phyloP scores from a whole-genome alignment of 2,113 vertebrate species.

The Glaucidium brasilianum region DNA sequence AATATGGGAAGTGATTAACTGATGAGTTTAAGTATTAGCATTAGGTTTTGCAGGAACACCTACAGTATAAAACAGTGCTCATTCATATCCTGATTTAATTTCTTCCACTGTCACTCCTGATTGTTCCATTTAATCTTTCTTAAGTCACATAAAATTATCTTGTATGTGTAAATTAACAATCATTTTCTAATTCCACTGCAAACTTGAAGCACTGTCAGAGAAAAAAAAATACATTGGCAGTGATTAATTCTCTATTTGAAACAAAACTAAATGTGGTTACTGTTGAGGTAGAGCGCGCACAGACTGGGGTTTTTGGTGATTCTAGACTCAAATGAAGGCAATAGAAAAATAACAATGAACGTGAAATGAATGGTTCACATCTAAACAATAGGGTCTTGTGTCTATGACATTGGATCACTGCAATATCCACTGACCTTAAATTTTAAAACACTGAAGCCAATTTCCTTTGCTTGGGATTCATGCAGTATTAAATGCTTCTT shows the following conservation, averaged over 20 bases:
- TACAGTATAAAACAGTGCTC: slow-evolving; percentile 64
- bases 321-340: neutral
- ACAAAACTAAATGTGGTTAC: slow-evolving; percentile 42
- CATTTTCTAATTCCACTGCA: slow-evolving; percentile 56
- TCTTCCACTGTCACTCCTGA: slow-evolving; percentile 66
- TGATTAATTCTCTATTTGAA: slow-evolving; percentile 51
- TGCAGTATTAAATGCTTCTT: slow-evolving; percentile 54
- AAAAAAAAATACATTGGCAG: neutral
- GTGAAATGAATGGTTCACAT: slow-evolving; percentile 28
- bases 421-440: slow-evolving; percentile 36
- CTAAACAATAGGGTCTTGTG: neutral
- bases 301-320: neutral
- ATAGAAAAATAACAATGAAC: slow-evolving; percentile 34
- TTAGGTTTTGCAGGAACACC: slow-evolving; percentile 66
- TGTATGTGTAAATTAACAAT: slow-evolving; percentile 67
- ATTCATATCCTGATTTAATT: slow-evolving; percentile 80
- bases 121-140: slow-evolving; percentile 71
- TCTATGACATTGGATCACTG: neutral
- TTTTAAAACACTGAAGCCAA: slow-evolving; percentile 64
- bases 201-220: slow-evolving; percentile 33
- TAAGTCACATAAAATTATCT: slow-evolving; percentile 66
- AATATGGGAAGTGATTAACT: slow-evolving; percentile 65
- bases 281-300: neutral
- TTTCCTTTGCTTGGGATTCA: slow-evolving; percentile 63
- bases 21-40: slow-evolving; percentile 65